Percentiles rank a stretch among this genome's conserved stretches.
Conservation (phyloP, 30 jellyfish, hydroid and myxozoan species). For the Pelagia noctiluca region DNA sequence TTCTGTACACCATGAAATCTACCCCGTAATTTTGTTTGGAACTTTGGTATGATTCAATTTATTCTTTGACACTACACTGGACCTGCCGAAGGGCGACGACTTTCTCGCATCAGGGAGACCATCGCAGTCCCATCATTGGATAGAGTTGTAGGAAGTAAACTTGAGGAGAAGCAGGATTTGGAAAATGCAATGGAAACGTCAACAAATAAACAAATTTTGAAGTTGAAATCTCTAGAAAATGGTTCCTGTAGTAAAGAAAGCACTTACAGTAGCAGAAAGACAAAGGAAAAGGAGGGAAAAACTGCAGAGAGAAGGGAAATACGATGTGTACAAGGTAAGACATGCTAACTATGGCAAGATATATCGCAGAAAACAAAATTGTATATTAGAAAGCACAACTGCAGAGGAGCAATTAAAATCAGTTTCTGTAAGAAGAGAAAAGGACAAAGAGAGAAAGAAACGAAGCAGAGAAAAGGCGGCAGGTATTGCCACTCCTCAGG, state of each 20-base stretch:
- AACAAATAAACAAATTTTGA: no score
- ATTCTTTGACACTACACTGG: no score
- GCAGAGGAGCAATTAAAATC: conserved; percentile 34
- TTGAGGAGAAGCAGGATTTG: no score
- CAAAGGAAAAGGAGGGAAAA: conserved; percentile 62
- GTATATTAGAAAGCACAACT: not conserved
- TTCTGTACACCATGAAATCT: no score
- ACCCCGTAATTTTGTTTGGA: no score
- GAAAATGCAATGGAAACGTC: no score
- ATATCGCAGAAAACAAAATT: not conserved
- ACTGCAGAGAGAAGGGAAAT: conserved; percentile 11
- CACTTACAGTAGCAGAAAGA: conserved; percentile 56
- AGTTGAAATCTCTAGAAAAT: not conserved
- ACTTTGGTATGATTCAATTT: no score
- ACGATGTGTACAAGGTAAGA: conserved; percentile 32
- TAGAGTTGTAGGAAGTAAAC: no score
- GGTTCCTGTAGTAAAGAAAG: conserved; percentile 10
- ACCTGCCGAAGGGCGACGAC: no score
- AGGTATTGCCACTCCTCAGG: conserved; percentile 6
- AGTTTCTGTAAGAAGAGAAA: conserved; percentile 16
- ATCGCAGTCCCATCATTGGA: no score
- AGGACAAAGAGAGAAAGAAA: conserved; percentile 51
- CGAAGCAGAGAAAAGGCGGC: conserved; percentile 17
- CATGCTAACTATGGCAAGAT: conserved; percentile 2
- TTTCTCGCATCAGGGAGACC: no score